phyloP scores from a whole-genome alignment of 2,888 invertebrate species.

The Apodemia mormo region DNA sequence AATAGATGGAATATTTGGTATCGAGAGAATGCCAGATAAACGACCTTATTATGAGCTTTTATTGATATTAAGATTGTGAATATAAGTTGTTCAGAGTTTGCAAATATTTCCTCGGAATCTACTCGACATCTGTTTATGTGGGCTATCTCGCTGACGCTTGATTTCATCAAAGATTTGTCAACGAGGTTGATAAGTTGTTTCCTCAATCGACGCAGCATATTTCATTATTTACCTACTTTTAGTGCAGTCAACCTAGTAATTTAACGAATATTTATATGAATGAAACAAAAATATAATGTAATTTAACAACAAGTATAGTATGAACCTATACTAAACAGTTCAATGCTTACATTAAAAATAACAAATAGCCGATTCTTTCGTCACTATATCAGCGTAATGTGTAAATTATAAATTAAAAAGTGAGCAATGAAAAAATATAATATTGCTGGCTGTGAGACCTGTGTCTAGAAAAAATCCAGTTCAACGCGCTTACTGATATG shows the following conservation, averaged over 20 bases:
- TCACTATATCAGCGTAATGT: too few species aligned
- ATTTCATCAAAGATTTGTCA: conserved; percentile 68
- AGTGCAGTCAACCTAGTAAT: conserved; percentile 57
- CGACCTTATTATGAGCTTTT: conserved; percentile 16
- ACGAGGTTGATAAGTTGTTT: conserved; percentile 67
- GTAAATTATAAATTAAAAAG: too few species aligned
- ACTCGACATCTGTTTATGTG: conserved; percentile 39
- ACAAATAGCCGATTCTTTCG: too few species aligned
- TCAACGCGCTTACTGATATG: too few species aligned
- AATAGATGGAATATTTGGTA: conserved; percentile 11
- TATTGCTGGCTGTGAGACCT: too few species aligned
- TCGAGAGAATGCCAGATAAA: conserved; percentile 7
- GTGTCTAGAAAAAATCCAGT: too few species aligned
- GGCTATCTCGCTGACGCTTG: conserved; percentile 53
- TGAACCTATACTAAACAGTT: too few species aligned
- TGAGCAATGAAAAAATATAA: too few species aligned
- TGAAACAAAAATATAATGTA: too few species aligned
- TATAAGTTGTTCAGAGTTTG: not conserved
- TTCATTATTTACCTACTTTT: conserved; percentile 67
- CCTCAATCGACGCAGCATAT: conserved; percentile 68
- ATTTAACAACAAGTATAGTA: too few species aligned
- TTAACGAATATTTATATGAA: too few species aligned
- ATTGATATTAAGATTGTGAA: conserved; percentile 12
- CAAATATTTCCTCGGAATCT: conserved; percentile 28
- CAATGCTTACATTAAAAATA: too few species aligned